A percentile compares a stretch with the other conserved stretches of the same genome.
These are phyloP conservation scores for Apis dorsata DNA, from an alignment of 1,140 invertebrate genomes.

Conservation along the genomic window DNA sequence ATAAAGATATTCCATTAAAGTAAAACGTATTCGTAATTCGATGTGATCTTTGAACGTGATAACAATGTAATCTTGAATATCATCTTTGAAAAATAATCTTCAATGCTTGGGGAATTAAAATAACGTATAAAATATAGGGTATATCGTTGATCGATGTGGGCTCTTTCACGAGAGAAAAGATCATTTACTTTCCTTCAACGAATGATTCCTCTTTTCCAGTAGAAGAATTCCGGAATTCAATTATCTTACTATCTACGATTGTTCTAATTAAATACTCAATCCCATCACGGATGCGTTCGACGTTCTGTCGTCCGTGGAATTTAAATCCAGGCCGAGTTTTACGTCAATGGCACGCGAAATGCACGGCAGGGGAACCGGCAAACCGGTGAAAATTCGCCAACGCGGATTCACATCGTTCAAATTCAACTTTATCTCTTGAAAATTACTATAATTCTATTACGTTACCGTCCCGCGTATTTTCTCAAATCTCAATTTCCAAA, in stretches of 20 bases:
- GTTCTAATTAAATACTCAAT: conserved; percentile 74
- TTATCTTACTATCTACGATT: conserved; percentile 68
- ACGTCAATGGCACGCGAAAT: conserved; percentile 31
- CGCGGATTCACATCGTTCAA: not conserved
- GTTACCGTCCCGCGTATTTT: not conserved
- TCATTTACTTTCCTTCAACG: conserved; percentile 33
- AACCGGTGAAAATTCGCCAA: not conserved
- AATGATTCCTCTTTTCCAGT: conserved; percentile 58
- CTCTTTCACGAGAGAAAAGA: conserved; percentile 36
- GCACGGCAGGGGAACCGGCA: not conserved
- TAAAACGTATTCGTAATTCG: too few species aligned
- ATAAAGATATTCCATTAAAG: too few species aligned
- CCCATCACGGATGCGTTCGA: conserved; percentile 50
- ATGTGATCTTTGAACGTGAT: too few species aligned
- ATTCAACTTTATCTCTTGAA: not conserved
- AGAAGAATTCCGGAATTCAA: conserved; percentile 71
- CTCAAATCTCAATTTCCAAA: not conserved
- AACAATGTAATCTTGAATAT: too few species aligned
- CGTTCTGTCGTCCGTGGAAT: conserved; percentile 38
- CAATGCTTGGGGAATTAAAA: too few species aligned
- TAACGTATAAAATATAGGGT: too few species aligned
- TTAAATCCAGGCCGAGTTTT: conserved; percentile 60
- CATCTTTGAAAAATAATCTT: too few species aligned
- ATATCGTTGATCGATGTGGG: conserved; percentile 46
- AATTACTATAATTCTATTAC: not conserved